phyloP scores from a whole-genome alignment of 2,888 invertebrate genomes.

The Conomelus anceps region DNA sequence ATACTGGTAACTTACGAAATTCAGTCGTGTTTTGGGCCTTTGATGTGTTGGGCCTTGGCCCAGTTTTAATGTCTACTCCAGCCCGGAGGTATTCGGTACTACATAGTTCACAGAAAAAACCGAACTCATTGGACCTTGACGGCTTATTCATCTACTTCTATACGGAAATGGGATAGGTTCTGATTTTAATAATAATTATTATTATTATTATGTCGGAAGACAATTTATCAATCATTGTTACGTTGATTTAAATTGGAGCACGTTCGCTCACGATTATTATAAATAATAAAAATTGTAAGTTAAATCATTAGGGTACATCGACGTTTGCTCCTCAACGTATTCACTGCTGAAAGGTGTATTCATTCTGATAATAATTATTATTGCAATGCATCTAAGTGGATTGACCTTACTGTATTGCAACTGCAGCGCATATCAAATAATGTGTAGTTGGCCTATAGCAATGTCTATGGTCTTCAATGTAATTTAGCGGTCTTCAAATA shows the following conservation, averaged over 20 bases:
- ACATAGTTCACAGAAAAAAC: background rate
- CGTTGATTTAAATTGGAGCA: background rate
- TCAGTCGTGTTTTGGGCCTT: background rate
- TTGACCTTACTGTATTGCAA: background rate
- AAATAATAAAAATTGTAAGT: too few species aligned
- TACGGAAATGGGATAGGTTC: background rate
- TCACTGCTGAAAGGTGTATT: background rate
- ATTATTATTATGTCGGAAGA: background rate
- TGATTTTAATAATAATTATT: background rate
- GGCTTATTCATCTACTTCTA: background rate
- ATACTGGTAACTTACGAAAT: background rate
- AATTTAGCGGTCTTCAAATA: too few species aligned
- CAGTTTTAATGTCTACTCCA: background rate
- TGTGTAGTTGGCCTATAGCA: too few species aligned
- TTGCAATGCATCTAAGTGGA: background rate
- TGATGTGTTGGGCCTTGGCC: background rate
- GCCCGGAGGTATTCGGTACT: background rate
- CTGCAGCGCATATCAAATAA: background rate
- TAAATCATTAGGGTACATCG: too few species aligned
- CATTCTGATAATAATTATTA: background rate
- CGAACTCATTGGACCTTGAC: background rate
- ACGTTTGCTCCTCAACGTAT: too few species aligned
- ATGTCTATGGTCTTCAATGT: background rate
- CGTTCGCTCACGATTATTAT: too few species aligned
- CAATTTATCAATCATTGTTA: background rate